Conservation (phyloP, 1,140 invertebrate species). For the Acromyrmex echinatior region DNA sequence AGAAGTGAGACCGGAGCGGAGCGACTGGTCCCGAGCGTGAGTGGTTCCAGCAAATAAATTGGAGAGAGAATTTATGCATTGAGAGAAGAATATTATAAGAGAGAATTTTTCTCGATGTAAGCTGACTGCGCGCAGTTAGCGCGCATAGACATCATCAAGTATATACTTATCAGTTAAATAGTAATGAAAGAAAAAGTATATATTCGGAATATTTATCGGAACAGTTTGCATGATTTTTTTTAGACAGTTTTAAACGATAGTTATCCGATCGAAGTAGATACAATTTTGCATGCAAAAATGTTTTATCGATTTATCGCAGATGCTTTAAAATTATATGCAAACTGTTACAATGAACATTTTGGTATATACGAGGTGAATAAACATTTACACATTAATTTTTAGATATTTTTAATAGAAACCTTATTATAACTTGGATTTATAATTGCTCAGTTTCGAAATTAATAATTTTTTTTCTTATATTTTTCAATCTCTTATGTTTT, state of each 20-base stretch:
- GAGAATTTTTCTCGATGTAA: conserved; percentile 13
- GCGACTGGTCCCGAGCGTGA: background rate
- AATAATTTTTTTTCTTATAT: too few species aligned
- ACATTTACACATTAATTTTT: background rate
- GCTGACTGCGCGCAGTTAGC: background rate
- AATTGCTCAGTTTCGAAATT: background rate
- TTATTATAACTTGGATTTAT: background rate
- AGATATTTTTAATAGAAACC: background rate
- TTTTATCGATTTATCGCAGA: background rate
- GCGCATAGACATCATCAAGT: background rate
- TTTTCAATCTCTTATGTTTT: background rate
- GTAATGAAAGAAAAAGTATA: background rate
- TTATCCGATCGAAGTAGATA: background rate
- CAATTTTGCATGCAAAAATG: background rate
- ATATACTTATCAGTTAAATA: conserved; percentile 2
- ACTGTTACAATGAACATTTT: background rate
- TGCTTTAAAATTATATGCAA: background rate
- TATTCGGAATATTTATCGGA: background rate
- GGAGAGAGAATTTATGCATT: conserved; percentile 40
- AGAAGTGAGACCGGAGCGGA: conserved; percentile 36
- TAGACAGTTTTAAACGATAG: background rate
- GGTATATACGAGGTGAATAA: background rate
- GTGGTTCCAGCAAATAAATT: conserved; percentile 39
- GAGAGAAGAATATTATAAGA: background rate
- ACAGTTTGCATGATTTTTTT: background rate